phyloP scores from a whole-genome alignment of 2,797 vertebrate genomes.

The Hippopotamyrus pictus region DNA sequence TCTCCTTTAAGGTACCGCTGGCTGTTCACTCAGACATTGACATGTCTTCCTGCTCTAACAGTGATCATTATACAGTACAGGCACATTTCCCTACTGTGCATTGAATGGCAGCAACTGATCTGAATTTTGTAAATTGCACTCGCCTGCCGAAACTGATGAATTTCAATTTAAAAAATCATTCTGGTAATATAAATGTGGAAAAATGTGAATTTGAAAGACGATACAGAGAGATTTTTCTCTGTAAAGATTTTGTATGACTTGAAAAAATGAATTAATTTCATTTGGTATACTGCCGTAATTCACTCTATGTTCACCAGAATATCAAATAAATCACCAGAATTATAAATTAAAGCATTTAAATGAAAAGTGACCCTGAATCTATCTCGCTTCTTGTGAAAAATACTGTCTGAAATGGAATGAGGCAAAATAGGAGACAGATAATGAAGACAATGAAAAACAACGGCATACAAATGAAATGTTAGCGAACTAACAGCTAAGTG shows the following conservation, averaged over 20 bases:
- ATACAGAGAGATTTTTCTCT: neutral
- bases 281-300: neutral
- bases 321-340: neutral
- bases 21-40: neutral
- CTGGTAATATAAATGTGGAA: neutral
- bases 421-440: neutral
- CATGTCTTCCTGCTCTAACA: neutral
- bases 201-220: neutral
- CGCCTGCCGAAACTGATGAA: neutral
- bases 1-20: slow-evolving; percentile 74
- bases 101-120: neutral
- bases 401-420: neutral
- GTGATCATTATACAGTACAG: neutral
- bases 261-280: neutral
- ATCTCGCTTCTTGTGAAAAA: neutral
- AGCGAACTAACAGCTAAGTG: neutral
- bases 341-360: neutral
- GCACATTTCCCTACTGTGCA: neutral
- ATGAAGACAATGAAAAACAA: neutral
- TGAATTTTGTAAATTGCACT: neutral
- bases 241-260: neutral
- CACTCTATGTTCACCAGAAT: neutral
- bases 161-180: neutral
- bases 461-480: neutral
- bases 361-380: neutral